Percentiles rank a stretch among this genome's conserved stretches.
phyloP scores from a whole-genome alignment of 2,113 vertebrate genomes.

The Lagenorhynchus albirostris region DNA sequence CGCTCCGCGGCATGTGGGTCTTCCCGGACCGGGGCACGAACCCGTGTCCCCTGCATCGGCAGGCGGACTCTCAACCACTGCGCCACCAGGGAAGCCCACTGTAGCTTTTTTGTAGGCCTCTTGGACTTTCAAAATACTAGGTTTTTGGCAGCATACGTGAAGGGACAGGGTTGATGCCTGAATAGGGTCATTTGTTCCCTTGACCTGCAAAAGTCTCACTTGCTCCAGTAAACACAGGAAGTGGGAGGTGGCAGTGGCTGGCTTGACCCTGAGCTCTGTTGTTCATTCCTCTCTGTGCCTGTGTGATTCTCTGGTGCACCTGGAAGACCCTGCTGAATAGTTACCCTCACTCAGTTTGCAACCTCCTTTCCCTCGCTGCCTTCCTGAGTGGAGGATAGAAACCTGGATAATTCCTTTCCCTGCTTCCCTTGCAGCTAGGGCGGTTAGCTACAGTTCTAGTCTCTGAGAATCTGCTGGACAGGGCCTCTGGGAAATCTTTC shows the following conservation, averaged over 20 bases:
- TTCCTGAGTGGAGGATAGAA: background rate
- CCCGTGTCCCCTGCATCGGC: no score
- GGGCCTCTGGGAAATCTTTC: background rate
- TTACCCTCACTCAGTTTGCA: background rate
- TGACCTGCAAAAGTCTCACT: background rate
- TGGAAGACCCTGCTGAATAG: background rate
- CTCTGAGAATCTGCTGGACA: background rate
- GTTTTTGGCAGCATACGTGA: background rate
- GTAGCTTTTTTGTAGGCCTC: background rate
- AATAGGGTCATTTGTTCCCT: background rate
- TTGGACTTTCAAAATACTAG: background rate
- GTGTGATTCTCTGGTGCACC: background rate
- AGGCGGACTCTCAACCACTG: no score
- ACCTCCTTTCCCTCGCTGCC: background rate
- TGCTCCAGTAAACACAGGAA: background rate
- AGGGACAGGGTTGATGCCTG: background rate
- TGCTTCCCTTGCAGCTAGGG: background rate
- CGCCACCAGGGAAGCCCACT: no score
- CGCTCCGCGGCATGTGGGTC: no score
- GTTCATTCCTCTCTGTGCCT: background rate
- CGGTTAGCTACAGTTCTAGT: no score
- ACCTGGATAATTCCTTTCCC: background rate
- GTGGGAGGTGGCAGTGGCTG: background rate
- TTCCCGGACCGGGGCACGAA: no score
- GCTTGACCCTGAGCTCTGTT: no score